Base-by-base conservation (phyloP, 2,888 invertebrate genomes). In the Torymus auratus region DNA sequence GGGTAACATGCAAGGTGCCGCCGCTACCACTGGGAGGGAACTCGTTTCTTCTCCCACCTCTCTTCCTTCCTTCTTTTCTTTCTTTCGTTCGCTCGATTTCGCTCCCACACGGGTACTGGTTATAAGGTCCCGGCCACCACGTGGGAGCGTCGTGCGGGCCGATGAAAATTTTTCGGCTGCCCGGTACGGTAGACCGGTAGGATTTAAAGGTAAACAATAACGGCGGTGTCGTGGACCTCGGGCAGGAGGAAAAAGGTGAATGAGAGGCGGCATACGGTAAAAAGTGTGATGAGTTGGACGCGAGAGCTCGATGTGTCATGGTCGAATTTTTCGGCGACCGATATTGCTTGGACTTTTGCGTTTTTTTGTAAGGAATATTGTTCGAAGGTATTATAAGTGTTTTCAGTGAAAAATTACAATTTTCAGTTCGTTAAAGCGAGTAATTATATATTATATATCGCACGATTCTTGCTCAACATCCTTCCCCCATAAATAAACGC, bases 1-100 rank as follows among this genome's bases (percentile, higher is more conserved):
- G 68, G 73, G 82, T 69, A 78, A 81, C 82, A 81, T 82, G 82
- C 82, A 84, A 85, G 84, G 82, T 81, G 84, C 85, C 83, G 84
- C 14, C 15, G 17, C 56, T 20, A 13, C 53, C 13, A 7, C 7
- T 41, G 20, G 20, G 20, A 50, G 56, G 41, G 70, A 70, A 28
- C 65, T 70, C 56, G 62, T 70, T 61, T 53, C n/a, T 55, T 55
- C 14, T 55, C 52, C 15, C 17, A 15, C 23, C 11, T 62, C 23
- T 62, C 62, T 7, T 14, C 62, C 2, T 62, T 1, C 62, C 4
- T 62, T 2, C 10, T 62, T n/a, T 41, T 60, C 4, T 13, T 10
- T 52, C 11, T 28, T 72, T 55, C 3, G 55, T 17, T 23, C 23
- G 41, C 7, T 41, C 41, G 41, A 41, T 23, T 7, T 60, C 55